Percentiles rank a stretch among this genome's conserved stretches.
These are phyloP conservation scores for Cygnus olor DNA, from an alignment of 2,797 vertebrate species.

Conservation along the genomic window DNA sequence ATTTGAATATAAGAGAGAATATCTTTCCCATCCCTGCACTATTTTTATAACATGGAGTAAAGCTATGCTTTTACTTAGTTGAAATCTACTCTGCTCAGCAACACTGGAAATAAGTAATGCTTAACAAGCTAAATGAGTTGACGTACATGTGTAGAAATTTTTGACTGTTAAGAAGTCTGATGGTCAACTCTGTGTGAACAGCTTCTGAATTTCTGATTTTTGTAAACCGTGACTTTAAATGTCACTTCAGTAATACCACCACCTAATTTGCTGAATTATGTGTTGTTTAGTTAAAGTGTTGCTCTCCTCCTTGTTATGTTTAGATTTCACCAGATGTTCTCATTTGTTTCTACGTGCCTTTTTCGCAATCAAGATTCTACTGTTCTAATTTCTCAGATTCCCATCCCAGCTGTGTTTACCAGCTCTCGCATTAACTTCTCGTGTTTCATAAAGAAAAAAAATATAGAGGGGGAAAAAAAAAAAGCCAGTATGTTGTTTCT, in stretches of 20 bases:
- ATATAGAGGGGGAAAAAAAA: background rate
- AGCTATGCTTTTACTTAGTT: background rate
- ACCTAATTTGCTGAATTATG: conserved; percentile 50
- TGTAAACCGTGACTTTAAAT: conserved; percentile 29
- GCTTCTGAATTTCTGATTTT: conserved; percentile 1
- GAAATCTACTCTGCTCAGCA: background rate
- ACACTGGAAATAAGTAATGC: background rate
- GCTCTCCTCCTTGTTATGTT: conserved; percentile 56
- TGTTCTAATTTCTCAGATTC: background rate
- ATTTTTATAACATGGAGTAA: background rate
- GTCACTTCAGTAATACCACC: conserved; percentile 26
- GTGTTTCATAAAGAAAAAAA: background rate
- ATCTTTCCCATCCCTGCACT: background rate
- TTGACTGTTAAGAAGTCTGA: background rate
- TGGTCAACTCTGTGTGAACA: conserved; percentile 1
- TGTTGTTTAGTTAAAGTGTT: conserved; percentile 56
- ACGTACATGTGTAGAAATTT: background rate
- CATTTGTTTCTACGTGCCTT: background rate
- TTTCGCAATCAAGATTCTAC: background rate
- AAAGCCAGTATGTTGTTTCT: background rate
- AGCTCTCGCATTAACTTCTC: background rate
- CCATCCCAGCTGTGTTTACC: background rate
- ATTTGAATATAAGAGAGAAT: background rate
- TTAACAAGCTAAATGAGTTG: background rate
- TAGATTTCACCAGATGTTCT: conserved; percentile 61